These are phyloP conservation scores for Lumbricus terrestris DNA, from an alignment of 2,888 invertebrate species.

Conservation along the genomic window DNA sequence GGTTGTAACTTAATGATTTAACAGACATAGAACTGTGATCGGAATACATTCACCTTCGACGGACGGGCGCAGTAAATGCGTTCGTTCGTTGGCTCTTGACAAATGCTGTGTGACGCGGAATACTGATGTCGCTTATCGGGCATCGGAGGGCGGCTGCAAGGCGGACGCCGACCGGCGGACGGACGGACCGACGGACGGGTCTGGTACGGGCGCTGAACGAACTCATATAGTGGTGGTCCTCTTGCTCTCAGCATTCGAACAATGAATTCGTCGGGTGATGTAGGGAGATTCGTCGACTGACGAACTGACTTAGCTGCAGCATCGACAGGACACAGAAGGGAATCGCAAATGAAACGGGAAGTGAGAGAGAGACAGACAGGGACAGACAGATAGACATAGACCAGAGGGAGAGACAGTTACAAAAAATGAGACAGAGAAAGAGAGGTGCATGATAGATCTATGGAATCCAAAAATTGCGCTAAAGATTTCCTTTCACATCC, in stretches of 20 bases:
- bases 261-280: background rate
- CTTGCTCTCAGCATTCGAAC: background rate
- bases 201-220: background rate
- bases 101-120: conserved; percentile 12
- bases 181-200: background rate
- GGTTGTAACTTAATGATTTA: conserved; percentile 24
- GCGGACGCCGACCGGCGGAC: background rate
- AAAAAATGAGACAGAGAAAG: background rate
- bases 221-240: background rate
- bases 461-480: too few species aligned
- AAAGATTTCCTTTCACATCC: too few species aligned
- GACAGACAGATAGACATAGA: background rate
- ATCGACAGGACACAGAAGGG: background rate
- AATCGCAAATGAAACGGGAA: background rate
- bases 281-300: background rate
- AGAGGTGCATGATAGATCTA: too few species aligned
- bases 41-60: conserved; percentile 15
- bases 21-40: conserved; percentile 21
- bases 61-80: background rate
- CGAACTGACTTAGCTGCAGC: background rate
- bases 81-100: conserved; percentile 4
- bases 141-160: background rate
- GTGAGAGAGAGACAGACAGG: background rate
- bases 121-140: conserved; percentile 20
- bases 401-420: background rate